A percentile compares a stretch with the other conserved stretches of the same genome.
phyloP scores from a whole-genome alignment of 1,140 invertebrate genomes.

The Pygmarrhopalites habei region DNA sequence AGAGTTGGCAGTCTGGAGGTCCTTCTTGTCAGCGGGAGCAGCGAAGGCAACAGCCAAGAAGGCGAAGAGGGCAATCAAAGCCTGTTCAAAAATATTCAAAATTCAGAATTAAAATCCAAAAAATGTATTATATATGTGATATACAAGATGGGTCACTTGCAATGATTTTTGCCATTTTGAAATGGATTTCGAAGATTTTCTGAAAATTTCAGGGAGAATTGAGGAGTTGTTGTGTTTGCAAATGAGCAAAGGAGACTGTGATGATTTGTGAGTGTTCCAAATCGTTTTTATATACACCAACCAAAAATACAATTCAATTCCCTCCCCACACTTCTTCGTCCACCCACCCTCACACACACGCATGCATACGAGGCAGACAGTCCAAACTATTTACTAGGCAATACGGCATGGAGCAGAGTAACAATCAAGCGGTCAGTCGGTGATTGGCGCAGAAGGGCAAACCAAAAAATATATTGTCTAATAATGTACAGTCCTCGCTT shows the following conservation, averaged over 20 bases:
- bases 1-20: constrained; percentile 5
- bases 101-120: not conserved
- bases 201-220: not conserved
- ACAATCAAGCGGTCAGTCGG: not conserved
- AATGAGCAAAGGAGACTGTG: constrained; percentile 3
- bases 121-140: no score
- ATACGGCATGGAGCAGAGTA: not conserved
- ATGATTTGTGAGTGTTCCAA: not conserved
- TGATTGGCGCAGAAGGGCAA: constrained; percentile 10
- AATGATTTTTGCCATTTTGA: constrained; percentile 9
- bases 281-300: not conserved
- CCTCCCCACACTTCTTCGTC: no score
- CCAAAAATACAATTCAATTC: no score
- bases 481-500: no score
- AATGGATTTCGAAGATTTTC: not conserved
- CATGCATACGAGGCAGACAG: not conserved
- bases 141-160: not conserved
- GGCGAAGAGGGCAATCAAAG: constrained; percentile 16
- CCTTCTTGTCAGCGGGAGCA: constrained; percentile 12
- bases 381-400: not conserved
- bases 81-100: not conserved
- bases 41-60: constrained; percentile 10
- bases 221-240: not conserved
- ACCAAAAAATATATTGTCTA: no score
- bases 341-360: no score